Conservation (phyloP, 2,888 invertebrate genomes). For the Eilema griseolum region DNA sequence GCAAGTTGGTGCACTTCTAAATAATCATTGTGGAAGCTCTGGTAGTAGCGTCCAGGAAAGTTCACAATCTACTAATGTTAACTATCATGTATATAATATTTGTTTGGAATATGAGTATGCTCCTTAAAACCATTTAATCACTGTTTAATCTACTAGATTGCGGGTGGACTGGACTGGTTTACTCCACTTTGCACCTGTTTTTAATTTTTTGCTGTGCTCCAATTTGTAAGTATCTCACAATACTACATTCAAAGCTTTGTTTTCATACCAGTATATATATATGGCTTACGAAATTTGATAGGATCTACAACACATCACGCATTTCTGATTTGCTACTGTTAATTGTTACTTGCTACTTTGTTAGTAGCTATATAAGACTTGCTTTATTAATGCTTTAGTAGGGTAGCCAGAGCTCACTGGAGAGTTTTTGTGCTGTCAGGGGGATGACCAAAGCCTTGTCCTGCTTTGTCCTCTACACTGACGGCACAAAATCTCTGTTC, state of each 20-base stretch:
- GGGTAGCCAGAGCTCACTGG: too few relatives aligned
- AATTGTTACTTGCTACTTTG: not conserved
- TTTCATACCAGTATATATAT: not conserved
- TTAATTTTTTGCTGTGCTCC: not conserved
- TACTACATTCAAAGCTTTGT: not conserved
- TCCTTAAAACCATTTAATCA: constrained; percentile 73
- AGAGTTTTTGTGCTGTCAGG: too few relatives aligned
- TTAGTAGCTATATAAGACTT: not conserved
- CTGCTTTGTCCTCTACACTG: too few relatives aligned
- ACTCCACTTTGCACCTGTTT: constrained; percentile 45
- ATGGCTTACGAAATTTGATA: not conserved
- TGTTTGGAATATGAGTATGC: constrained; percentile 13
- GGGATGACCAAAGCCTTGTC: too few relatives aligned
- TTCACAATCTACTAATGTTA: too few relatives aligned
- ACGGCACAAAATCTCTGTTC: too few relatives aligned
- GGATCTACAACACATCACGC: not conserved
- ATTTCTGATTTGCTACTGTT: not conserved
- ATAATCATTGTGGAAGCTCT: too few relatives aligned
- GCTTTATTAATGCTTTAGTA: too few relatives aligned
- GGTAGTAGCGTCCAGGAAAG: too few relatives aligned
- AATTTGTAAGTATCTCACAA: too few relatives aligned
- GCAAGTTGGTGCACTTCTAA: too few relatives aligned
- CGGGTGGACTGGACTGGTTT: constrained; percentile 50
- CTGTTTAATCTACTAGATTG: constrained; percentile 73
- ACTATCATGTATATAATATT: too few relatives aligned